Base-by-base conservation (phyloP, 1,140 invertebrate genomes). In the Centruroides sculpturatus region DNA sequence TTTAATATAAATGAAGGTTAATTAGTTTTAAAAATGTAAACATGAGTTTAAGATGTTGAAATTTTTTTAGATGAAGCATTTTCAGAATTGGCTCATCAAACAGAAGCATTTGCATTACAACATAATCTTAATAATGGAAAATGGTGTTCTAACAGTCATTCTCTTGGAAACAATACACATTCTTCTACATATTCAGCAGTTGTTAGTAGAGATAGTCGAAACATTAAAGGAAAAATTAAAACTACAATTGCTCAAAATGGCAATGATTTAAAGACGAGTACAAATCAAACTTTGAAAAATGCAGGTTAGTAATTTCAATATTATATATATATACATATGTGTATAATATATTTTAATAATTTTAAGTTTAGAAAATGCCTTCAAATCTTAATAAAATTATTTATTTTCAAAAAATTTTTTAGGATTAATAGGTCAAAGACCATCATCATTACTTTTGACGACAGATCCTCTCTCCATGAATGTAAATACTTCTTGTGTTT, bases 31-130 rank as follows among this genome's bases (percentile, higher is more conserved):
- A 23, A 23, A 23, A 23, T 23, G 23, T 23, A 23, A 23, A 23
- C 23, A 23, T 1, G 23, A 23, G 23, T 23, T 23, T 23, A 2
- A 23, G 23, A 23, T 23, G 23, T 23, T 23, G 23, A 23, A 23
- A 23, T 35, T 48, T 23, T 63, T 60, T 6, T 46, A 64, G 64
- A 64, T 52, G 62, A 64, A n/a, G 10, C 8, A 52, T 63, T 63
- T 35, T 13, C 34, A 46, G 63, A 61, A 50, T 36, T 59, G 1
- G 41, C 49, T 49, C 58, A 64, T 48, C 50, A 59, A 51, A 64
- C 59, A 11, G 59, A 61, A 61, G 59, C 46, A 13, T 62, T 66
- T 59, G 59, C 56, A 36, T 57, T 57, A 12, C 59, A 57, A 3
- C 56, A 61, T 59, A 51, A 62, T 12, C 55, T 53, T 58, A 55